Conservation (phyloP, 2,888 invertebrate genomes). For the Heliconius erato region DNA sequence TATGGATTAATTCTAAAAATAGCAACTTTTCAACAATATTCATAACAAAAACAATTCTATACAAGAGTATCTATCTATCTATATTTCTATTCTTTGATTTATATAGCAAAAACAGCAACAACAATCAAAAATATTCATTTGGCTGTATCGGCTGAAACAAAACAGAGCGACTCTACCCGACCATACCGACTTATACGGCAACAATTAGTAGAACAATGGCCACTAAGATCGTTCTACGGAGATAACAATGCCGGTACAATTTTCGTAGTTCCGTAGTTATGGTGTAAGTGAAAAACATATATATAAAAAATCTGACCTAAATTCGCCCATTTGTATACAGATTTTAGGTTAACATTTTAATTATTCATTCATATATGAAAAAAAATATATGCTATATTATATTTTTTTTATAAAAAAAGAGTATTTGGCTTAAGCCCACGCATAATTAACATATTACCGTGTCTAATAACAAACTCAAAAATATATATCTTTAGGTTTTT, state of each 20-base stretch:
- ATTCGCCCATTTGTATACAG: conserved; percentile 27
- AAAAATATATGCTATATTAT: neutral
- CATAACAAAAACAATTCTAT: neutral
- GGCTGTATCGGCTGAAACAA: conserved; percentile 18
- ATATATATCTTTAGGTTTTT: neutral
- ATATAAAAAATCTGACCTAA: conserved; percentile 30
- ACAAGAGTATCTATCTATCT: neutral
- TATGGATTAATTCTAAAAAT: neutral
- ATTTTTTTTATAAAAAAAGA: neutral
- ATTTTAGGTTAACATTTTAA: conserved; percentile 24
- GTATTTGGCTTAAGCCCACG: neutral
- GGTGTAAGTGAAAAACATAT: conserved; percentile 12
- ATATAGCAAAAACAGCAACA: neutral
- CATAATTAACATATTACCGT: neutral
- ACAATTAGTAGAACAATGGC: conserved; percentile 45
- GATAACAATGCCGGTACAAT: conserved; percentile 41
- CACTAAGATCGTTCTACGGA: conserved; percentile 34
- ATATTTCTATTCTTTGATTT: neutral
- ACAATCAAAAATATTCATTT: conserved; percentile 24
- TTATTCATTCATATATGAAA: conserved; percentile 20
- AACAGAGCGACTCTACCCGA: neutral
- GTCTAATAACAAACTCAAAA: neutral
- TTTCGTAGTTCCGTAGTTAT: conserved; percentile 33
- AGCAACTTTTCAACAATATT: neutral
- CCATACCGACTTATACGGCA: conserved; percentile 16